A percentile compares a stretch with the other conserved stretches of the same genome.
These are phyloP conservation scores for Potamilus streckersoni DNA, from an alignment of 1,140 invertebrate species.

Conservation along the genomic window DNA sequence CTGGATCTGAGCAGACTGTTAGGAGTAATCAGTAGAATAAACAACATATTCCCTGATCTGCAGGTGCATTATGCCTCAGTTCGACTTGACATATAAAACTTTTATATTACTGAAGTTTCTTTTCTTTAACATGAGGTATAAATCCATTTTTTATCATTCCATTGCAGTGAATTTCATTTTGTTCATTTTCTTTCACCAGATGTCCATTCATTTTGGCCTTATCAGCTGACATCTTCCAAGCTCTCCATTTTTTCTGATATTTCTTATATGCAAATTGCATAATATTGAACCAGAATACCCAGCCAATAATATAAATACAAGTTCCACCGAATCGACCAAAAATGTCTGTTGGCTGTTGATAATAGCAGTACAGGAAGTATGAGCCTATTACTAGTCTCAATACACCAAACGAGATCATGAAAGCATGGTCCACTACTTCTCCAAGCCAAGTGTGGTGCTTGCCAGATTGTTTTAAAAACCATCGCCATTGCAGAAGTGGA, in stretches of 20 bases:
- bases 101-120: too few species aligned
- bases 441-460: constrained; percentile 46
- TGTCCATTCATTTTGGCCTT: constrained; percentile 4
- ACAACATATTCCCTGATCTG: too few species aligned
- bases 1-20: too few species aligned
- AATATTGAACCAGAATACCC: constrained; percentile 62
- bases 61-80: too few species aligned
- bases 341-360: constrained; percentile 55
- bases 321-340: constrained; percentile 50
- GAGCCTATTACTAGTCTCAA: constrained; percentile 57
- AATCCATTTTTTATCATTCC: too few species aligned
- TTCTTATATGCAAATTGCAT: constrained; percentile 57
- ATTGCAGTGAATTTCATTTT: too few species aligned
- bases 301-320: constrained; percentile 57
- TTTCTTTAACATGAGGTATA: too few species aligned
- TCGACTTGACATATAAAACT: too few species aligned
- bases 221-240: too few species aligned
- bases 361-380: constrained; percentile 57
- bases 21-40: too few species aligned
- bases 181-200: constrained; percentile 2
- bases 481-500: constrained; percentile 65
- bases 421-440: constrained; percentile 54
- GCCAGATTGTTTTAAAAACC: constrained; percentile 59
- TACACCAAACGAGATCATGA: constrained; percentile 61
- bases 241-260: constrained; percentile 46